Percentiles rank a stretch among this genome's conserved stretches.
Evolutionary conservation across 1,140 invertebrate genomes (phyloP).

Genomic region (Hylaeus volcanicus): DNA sequence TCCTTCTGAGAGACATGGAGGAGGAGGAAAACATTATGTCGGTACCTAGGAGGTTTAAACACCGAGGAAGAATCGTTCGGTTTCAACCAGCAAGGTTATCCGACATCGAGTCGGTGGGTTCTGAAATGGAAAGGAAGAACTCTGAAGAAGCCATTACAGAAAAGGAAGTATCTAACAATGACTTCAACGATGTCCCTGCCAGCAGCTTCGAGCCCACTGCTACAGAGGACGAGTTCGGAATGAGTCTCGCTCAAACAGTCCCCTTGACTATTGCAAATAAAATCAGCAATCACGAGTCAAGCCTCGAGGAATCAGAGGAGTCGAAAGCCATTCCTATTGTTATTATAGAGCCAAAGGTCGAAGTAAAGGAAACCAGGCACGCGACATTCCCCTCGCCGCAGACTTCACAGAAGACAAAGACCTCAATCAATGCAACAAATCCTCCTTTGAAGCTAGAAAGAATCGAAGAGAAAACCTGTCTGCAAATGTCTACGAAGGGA

Average conservation of each 20-base stretch:
- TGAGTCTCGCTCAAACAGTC: constrained; percentile 61
- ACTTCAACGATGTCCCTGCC: constrained; percentile 26
- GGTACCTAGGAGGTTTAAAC: constrained; percentile 74
- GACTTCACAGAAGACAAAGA: constrained; percentile 22
- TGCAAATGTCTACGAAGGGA: constrained; percentile 75
- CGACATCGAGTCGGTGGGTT: constrained; percentile 79
- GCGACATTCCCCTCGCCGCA: constrained; percentile 11
- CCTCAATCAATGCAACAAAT: constrained; percentile 45
- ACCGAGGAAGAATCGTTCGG: constrained; percentile 76
- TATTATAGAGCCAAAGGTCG: constrained; percentile 76
- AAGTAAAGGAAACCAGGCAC: constrained; percentile 48
- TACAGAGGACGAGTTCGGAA: constrained; percentile 74
- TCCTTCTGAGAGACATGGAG: constrained; percentile 83
- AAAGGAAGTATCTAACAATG: constrained; percentile 40
- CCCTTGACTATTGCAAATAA: constrained; percentile 12
- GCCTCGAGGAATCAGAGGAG: constrained; percentile 63
- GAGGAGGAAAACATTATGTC: constrained; percentile 77
- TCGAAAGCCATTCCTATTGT: constrained; percentile 75
- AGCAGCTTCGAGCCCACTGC: constrained; percentile 61
- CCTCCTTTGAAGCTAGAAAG: constrained; percentile 69
- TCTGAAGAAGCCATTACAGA: constrained; percentile 72
- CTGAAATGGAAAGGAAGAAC: constrained; percentile 78
- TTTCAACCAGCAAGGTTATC: constrained; percentile 77
- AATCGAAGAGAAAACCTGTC: constrained; percentile 75
- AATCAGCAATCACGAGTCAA: constrained; percentile 48